Base-by-base conservation (phyloP, 2,113 vertebrate species). In the Shinisaurus crocodilurus region DNA sequence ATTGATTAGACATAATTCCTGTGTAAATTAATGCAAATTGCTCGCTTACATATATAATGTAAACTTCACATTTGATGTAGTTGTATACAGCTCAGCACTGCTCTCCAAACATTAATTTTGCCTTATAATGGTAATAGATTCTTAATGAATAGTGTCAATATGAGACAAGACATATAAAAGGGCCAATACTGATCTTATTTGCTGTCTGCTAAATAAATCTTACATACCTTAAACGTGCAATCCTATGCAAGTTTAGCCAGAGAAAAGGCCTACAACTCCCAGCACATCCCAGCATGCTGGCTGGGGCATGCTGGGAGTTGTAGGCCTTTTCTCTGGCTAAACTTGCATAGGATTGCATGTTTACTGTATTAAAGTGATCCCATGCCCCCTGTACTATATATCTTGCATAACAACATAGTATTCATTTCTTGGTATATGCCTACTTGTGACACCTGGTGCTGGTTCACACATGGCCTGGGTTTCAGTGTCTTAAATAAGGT, bases 11-110 rank as follows among this genome's bases (percentile, higher is more conserved):
- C 72, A 69, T 91, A 96, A 96, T 96, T 95, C 94, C 96, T 94
- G 94, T 92, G 92, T 90, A 95, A 95, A 95, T 95, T 92, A 95
- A 90, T 94, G 92, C 93, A 96, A 96, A 96, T 95, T 96, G 94
- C 79, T 92, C 95, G 94, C 94, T 96, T 94, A 94, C 88, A 93
- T 96, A 96, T 95, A 96, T 89, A 93, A 81, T 48, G 77, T 92
- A 95, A 95, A 96, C 92, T 57, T 77, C 88, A 93, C 72, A 90
- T 87, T 93, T 90, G 94, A 29, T 87, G 89, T 90, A 75, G 85
- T 3, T 76, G 32, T 18, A 75, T 92, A 91, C 43, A 85, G 60
- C 82, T 90, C 91, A 85, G 0, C 0, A 48, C 76, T 77, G n/a
- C 72, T 82, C 67, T 82, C 54, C 67, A 75, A 90, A 65, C 43